These are phyloP conservation scores for Euzetes globulus DNA, from an alignment of 2,888 invertebrate genomes.

Conservation along the genomic window DNA sequence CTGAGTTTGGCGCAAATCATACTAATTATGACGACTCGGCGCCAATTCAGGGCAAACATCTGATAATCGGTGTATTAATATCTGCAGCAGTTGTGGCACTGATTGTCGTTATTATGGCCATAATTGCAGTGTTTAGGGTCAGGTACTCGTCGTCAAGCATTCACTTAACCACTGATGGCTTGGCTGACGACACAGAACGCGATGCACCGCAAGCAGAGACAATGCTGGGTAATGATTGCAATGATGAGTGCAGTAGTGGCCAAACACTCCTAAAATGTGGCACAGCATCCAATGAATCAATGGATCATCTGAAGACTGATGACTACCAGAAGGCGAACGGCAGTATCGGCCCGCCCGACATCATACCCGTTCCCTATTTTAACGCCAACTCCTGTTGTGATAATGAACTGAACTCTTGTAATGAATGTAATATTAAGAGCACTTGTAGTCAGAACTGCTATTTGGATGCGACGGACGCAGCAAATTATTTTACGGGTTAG, in stretches of 20 bases:
- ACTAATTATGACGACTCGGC: not conserved
- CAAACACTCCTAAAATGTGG: constrained; percentile 8
- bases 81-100: constrained; percentile 18
- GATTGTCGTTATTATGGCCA: constrained; percentile 27
- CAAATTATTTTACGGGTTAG: constrained; percentile 1
- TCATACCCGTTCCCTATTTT: constrained; percentile 19
- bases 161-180: not conserved
- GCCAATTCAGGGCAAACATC: constrained; percentile 22
- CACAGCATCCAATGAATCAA: not conserved
- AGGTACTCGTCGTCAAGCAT: constrained; percentile 16
- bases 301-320: not conserved
- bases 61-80: constrained; percentile 31
- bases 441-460: not conserved
- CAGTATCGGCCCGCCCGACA: not conserved
- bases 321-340: not conserved
- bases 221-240: not conserved
- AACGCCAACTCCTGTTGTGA: not conserved
- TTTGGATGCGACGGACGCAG: not conserved
- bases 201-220: constrained; percentile 9
- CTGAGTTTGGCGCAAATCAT: not conserved
- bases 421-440: not conserved
- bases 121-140: constrained; percentile 25
- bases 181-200: not conserved
- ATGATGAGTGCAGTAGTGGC: constrained; percentile 4
- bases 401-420: not conserved